Evolutionary conservation across 1,140 invertebrate species (phyloP).

Genomic region (Lordiphosa mommai): DNA sequence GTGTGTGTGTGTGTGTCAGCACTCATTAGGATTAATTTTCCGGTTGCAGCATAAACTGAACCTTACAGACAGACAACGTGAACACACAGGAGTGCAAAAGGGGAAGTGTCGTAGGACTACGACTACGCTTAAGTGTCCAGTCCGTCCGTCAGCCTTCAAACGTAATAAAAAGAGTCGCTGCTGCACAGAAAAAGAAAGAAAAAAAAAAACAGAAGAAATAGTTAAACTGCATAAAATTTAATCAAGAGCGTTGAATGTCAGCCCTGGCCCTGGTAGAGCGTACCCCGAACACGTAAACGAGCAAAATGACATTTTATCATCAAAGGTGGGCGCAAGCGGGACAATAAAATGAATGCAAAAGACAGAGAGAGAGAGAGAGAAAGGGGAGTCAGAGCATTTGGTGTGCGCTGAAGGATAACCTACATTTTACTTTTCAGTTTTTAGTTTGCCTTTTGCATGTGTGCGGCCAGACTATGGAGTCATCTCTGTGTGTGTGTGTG

Average conservation of each 20-base stretch:
- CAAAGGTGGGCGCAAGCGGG: slow-evolving; percentile 50
- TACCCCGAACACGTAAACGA: slow-evolving; percentile 64
- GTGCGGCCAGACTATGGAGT: slow-evolving; percentile 34
- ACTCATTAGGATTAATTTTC: slow-evolving; percentile 78
- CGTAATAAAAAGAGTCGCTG: slow-evolving; percentile 47
- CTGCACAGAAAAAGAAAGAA: slow-evolving; percentile 15
- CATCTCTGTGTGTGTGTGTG: slow-evolving; percentile 21
- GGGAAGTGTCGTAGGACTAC: neutral
- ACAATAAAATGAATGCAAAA: slow-evolving; percentile 16
- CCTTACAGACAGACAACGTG: slow-evolving; percentile 43
- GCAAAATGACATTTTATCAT: slow-evolving; percentile 78
- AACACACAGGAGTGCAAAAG: slow-evolving; percentile 9
- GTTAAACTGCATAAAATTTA: slow-evolving; percentile 78
- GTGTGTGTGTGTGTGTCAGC: slow-evolving; percentile 58
- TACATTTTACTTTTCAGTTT: slow-evolving; percentile 75
- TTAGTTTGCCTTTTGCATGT: slow-evolving; percentile 70
- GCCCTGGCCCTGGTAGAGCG: slow-evolving; percentile 54
- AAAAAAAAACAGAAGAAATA: slow-evolving; percentile 42
- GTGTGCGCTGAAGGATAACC: slow-evolving; percentile 74
- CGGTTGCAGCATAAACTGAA: slow-evolving; percentile 74
- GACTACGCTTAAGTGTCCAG: slow-evolving; percentile 52
- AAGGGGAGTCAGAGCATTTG: slow-evolving; percentile 31
- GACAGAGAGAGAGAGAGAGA: neutral
- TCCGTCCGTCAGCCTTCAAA: slow-evolving; percentile 56
- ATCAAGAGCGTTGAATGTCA: slow-evolving; percentile 76